Base-by-base conservation (phyloP, 2,888 invertebrate species). In the Exocentrus adspersus region DNA sequence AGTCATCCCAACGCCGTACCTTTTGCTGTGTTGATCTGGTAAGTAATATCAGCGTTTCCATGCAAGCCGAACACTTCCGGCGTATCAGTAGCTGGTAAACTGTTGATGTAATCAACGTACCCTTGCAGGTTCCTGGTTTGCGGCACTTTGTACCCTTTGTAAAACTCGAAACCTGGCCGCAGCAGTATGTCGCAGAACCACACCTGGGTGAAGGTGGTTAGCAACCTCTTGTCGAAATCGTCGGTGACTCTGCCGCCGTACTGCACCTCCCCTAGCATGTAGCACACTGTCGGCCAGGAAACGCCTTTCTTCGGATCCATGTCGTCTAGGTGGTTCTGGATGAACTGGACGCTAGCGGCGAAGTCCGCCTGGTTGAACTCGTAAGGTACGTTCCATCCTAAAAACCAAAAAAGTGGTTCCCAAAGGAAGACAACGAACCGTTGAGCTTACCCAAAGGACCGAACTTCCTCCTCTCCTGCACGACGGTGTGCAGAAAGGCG, bases 281-380 rank as follows among this genome's bases (percentile, higher is more conserved):
- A 98, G 79, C 97, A 95, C 7, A 98, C 92, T 0, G 97, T 98
- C 16, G 94, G 94, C 97, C 97, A 98, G 0, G 97, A 97, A 65
- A 98, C 94, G 17, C 97, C 97, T 85, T 95, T 95, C 79, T 97
- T 97, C 0, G 95, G 94, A 81, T 98, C 97, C 86, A 97, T 93
- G 80, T 97, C 97, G 79, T 98, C 98, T 62, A 98, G 85, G 83
- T 98, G 97, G 81, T 97, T 97, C 81, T 97, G 97, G 63, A 98
- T 88, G 80, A 98, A 98, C 81, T 97, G 97, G 1, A 97, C 93
- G 65, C 97, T 93, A 1, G 97, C 95, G 1, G 94, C 93, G 79
- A 97, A 97, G 81, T 98, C 98, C 0, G 97, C 94, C 84, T 97
- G 97, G 84, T 95, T 95, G 81, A 98, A 98, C 82, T 98, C 97